phyloP scores from a whole-genome alignment of 2,113 vertebrate genomes.

The Amblyornis subalaris region DNA sequence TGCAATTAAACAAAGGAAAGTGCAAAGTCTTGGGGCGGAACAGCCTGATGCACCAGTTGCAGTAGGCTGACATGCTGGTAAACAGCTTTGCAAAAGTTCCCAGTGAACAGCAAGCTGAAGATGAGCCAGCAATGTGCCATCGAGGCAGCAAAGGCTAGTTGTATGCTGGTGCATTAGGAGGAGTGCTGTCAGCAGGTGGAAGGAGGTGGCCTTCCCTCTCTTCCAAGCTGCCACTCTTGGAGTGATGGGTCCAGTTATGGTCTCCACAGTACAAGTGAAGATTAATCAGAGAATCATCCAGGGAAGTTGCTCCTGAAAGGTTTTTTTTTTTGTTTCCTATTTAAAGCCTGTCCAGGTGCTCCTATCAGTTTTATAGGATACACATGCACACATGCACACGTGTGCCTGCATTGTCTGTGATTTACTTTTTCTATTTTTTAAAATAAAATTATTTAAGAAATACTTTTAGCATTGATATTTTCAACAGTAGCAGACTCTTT shows the following conservation, averaged over 20 bases:
- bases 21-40: not conserved
- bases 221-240: not conserved
- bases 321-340: not conserved
- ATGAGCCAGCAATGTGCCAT: not conserved
- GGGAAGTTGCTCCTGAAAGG: not conserved
- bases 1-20: not conserved
- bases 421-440: not conserved
- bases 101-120: not conserved
- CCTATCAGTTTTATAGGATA: not conserved
- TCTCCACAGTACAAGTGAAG: not conserved
- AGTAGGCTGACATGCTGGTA: not conserved
- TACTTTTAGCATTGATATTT: not conserved
- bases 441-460: not conserved
- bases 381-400: accelerated
- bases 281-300: not conserved
- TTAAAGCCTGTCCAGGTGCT: not conserved
- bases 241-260: not conserved
- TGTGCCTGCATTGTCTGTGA: not conserved
- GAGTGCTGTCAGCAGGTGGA: not conserved
- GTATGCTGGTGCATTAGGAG: not conserved
- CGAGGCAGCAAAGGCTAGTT: not conserved
- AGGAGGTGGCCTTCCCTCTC: not conserved
- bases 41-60: not conserved
- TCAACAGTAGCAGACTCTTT: not conserved
- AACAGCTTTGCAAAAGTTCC: not conserved